A percentile compares a stretch with the other conserved stretches of the same genome.
Evolutionary conservation across 2,888 invertebrate species (phyloP).

Genomic region (Phortica magna): DNA sequence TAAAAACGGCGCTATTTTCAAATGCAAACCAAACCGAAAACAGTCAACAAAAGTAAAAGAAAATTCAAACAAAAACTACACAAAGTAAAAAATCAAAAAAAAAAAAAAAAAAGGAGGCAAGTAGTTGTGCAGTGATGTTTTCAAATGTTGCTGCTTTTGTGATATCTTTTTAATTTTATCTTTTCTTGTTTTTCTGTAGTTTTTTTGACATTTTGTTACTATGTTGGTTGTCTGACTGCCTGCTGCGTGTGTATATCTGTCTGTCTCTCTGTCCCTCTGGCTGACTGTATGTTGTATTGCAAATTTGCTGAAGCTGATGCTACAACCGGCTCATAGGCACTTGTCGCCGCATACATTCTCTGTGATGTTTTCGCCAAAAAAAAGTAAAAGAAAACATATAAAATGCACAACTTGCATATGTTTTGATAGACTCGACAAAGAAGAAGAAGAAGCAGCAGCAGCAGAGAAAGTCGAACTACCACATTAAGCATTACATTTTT

Average conservation of each 20-base stretch:
- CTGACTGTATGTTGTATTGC: neutral
- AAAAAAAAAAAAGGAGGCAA: neutral
- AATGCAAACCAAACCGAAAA: constrained; percentile 27
- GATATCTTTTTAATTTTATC: neutral
- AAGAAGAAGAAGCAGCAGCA: no score
- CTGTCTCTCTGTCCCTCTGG: neutral
- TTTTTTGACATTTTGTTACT: constrained; percentile 15
- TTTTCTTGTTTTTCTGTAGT: neutral
- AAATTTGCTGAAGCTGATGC: neutral
- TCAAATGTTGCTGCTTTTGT: constrained; percentile 11
- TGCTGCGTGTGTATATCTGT: neutral
- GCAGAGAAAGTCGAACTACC: neutral
- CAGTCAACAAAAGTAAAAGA: neutral
- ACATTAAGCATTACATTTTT: no score
- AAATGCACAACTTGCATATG: constrained; percentile 26
- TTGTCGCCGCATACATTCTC: constrained; percentile 27
- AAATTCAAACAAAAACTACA: neutral
- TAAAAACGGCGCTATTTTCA: constrained; percentile 67
- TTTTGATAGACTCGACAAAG: constrained; percentile 17
- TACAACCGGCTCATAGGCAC: constrained; percentile 7
- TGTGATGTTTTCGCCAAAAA: constrained; percentile 38
- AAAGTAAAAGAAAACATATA: constrained; percentile 36
- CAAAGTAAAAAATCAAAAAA: constrained; percentile 6
- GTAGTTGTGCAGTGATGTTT: neutral
- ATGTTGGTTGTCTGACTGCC: constrained; percentile 8